Evolutionary conservation across 1,140 invertebrate genomes (phyloP), one percentile per base, ranked within the genome.

Genomic region (Ceratosolen fusciceps): DNA sequence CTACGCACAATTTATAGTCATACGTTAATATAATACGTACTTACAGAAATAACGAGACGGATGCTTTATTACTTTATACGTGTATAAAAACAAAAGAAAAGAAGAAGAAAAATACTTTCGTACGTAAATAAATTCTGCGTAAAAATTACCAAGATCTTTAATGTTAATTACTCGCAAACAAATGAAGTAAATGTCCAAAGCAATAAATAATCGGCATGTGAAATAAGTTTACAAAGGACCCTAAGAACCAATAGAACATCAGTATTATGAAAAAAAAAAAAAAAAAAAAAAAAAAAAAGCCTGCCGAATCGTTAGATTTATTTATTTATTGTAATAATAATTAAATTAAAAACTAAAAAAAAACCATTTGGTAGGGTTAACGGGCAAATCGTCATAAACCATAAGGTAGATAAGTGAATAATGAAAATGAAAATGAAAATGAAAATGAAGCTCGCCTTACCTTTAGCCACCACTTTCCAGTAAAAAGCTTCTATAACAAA

Each of bases 381-480:
- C 82, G 76, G 52, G 26, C 34, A 62, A 47, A 21, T 37, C 7
- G 19, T 77, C 76, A 43, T 74, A 49, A 29, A 58, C 10, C 52
- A 81, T 68, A 65, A 31, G 77, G 60, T n/a, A n/a, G 37, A 16
- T 56, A 26, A 77, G 76, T 82, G 37, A 54, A 8, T 54, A 80
- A 71, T 74, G 84, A 52, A 79, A 54, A 29, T 65, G 67, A n/a
- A 62, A 1, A 56, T 39, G 62, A 67, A n/a, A n/a, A 80, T 79
- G 37, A 83, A 82, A 82, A 52, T 71, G 84, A 83, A 84, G 81
- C 82, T 85, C 86, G 85, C 85, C 85, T 92, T 93, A 93, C 92
- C 92, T 93, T 93, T 77, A 91, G 88, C 90, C 90, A 91, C 90
- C 91, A 91, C 86, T 92, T 93, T 86, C 92, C 91, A 85, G 90